These are phyloP conservation scores for Julus scandinavius DNA, from an alignment of 2,888 invertebrate species.

Conservation along the genomic window DNA sequence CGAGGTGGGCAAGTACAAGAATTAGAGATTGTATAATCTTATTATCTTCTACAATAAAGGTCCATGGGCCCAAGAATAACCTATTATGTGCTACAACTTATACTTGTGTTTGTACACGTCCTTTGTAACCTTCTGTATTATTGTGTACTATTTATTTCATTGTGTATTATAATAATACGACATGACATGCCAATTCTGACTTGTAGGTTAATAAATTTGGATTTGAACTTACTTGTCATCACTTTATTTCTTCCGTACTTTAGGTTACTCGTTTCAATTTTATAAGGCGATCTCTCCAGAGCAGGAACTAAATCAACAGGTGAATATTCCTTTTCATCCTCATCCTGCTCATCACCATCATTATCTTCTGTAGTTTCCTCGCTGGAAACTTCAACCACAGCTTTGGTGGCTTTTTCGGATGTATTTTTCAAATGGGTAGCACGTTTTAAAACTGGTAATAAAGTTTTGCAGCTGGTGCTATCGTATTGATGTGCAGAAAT, in stretches of 20 bases:
- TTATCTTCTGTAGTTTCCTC: conserved; percentile 12
- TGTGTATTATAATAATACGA: too few relatives aligned
- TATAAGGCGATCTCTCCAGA: neutral
- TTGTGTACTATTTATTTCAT: too few relatives aligned
- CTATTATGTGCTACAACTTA: too few relatives aligned
- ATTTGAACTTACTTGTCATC: conserved; percentile 33
- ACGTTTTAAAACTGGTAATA: neutral
- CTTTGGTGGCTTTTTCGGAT: neutral
- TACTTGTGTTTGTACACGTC: too few relatives aligned
- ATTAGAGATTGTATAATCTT: too few relatives aligned
- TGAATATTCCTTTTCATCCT: neutral
- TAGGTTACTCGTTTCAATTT: neutral
- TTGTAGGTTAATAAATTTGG: too few relatives aligned
- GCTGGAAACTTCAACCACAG: neutral
- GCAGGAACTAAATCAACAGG: neutral
- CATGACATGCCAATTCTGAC: too few relatives aligned
- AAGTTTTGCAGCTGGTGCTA: conserved; percentile 2
- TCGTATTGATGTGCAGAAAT: neutral
- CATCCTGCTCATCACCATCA: neutral
- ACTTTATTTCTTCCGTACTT: conserved; percentile 44
- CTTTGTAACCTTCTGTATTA: too few relatives aligned
- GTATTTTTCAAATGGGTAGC: neutral
- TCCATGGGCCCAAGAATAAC: too few relatives aligned
- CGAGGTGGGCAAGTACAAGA: too few relatives aligned
- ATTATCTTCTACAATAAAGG: too few relatives aligned